Percentiles rank a stretch among this genome's conserved stretches.
Evolutionary conservation across 2,797 vertebrate genomes (phyloP).

Genomic region (Pantherophis vulpinus): DNA sequence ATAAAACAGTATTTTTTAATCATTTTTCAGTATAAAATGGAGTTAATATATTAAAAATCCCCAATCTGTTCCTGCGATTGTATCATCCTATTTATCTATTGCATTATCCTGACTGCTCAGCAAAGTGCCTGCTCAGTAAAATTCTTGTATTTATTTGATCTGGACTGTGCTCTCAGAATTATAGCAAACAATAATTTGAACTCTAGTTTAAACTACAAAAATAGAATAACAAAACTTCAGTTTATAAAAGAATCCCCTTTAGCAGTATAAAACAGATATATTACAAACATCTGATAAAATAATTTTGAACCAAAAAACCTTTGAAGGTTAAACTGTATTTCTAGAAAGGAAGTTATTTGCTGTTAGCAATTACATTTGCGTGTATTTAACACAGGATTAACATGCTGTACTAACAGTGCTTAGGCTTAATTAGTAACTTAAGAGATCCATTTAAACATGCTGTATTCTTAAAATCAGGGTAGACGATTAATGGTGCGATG

Average conservation of each 20-base stretch:
- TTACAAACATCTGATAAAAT: neutral
- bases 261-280: neutral
- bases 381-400: neutral
- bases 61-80: neutral
- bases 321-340: neutral
- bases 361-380: neutral
- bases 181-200: neutral
- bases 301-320: neutral
- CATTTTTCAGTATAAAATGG: neutral
- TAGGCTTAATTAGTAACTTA: neutral
- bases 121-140: neutral
- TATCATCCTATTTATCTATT: neutral
- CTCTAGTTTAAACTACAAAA: neutral
- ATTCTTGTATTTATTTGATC: neutral
- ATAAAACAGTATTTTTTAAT: neutral
- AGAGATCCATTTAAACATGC: neutral
- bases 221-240: neutral
- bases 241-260: neutral
- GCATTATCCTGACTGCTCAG: neutral
- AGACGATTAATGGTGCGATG: neutral
- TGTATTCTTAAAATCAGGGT: neutral
- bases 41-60: neutral
- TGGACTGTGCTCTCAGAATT: neutral
- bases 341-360: neutral
- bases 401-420: too few relatives aligned